Evolutionary conservation across 2,797 vertebrate species (phyloP).

Genomic region (Pelodytes ibericus): DNA sequence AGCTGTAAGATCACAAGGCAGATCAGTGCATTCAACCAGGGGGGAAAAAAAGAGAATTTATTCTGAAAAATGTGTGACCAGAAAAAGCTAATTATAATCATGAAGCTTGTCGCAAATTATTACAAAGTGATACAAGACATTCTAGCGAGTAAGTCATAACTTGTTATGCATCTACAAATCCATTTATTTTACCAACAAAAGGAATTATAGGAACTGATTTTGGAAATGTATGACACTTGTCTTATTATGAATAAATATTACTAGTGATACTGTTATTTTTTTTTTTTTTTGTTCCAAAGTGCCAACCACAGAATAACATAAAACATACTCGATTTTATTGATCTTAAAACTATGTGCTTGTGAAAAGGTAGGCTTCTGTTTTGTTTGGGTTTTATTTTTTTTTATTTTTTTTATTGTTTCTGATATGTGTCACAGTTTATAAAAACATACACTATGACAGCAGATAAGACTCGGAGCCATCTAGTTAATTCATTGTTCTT

Average conservation of each 20-base stretch:
- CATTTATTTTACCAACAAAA: neutral
- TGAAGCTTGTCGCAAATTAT: neutral
- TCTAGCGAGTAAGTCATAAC: neutral
- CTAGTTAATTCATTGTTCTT: too few relatives aligned
- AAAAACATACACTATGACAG: neutral
- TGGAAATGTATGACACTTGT: neutral
- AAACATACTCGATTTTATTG: constrained; percentile 10
- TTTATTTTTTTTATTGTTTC: too few relatives aligned
- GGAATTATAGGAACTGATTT: neutral
- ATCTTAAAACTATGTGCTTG: neutral
- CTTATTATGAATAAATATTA: constrained; percentile 16
- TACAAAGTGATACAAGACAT: neutral
- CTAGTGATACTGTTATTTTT: neutral
- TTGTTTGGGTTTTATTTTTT: too few relatives aligned
- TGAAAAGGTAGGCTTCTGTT: neutral
- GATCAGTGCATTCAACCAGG: neutral
- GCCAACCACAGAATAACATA: neutral
- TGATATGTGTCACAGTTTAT: neutral
- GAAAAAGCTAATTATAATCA: constrained; percentile 1
- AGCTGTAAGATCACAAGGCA: neutral
- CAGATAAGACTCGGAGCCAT: too few relatives aligned
- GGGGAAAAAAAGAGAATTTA: neutral
- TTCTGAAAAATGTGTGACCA: neutral
- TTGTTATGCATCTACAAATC: neutral
- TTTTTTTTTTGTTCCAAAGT: neutral